Base-by-base conservation (phyloP, 2,888 invertebrate species). In the Chrysodeixis includens region DNA sequence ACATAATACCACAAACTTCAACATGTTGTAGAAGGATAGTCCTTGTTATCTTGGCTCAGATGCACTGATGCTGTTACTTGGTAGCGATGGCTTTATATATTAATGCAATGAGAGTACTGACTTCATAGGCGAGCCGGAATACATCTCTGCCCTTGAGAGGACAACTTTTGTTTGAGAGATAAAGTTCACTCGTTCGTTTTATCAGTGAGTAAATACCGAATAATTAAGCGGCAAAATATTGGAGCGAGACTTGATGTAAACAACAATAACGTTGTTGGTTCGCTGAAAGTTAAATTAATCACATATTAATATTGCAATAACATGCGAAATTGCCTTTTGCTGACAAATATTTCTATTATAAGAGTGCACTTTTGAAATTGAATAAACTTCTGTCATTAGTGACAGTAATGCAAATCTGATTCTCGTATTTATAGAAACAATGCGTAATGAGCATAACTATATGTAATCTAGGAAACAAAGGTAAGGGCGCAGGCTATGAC, bases 1-100 rank as follows among this genome's bases (percentile, higher is more conserved):
- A 86, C 95, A 96, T 93, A 96, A 96, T 90, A 96, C 96, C 95
- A 96, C 95, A 95, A 95, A 89, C 86, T 94, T 94, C 89, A 94
- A 87, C 95, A 95, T 95, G 79, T 83, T 93, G 71, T 54, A 54
- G 63, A 65, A 64, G 32, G 86, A 85, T 89, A 93, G 93, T 93
- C 93, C 94, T 94, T 94, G 92, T 92, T 84, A 79, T 83, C 80
- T 86, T 79, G 57, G 79, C 78, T 84, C 63, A 66, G 69, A 76
- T 83, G 75, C 81, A 93, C 93, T 93, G 93, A 93, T 94, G 84
- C 85, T 69, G 64, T 76, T 74, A 62, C 67, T 70, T 64, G 52
- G 70, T 68, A 74, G 78, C 83, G 75, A 63, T 66, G 69, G 56
- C 72, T 78, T 92, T 93, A 84, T 92, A 92, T 92, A 92, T 86